Percentiles rank a stretch among this genome's conserved stretches.
Evolutionary conservation across 2,113 vertebrate species (phyloP).

Genomic region (Gnathonemus longibarbis): DNA sequence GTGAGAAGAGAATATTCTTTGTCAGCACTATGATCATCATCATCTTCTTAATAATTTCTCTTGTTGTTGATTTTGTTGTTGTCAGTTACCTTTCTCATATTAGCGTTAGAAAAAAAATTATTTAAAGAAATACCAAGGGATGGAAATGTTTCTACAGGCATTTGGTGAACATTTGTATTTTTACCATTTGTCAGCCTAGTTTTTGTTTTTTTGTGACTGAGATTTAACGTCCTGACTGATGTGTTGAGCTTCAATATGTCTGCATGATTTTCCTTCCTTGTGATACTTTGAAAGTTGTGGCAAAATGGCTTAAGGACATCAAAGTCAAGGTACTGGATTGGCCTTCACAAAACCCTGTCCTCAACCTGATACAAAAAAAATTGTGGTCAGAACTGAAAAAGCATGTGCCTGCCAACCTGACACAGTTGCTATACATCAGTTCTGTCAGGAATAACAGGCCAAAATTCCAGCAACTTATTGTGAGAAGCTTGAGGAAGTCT

Average conservation of each 20-base stretch:
- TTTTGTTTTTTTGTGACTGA: background rate
- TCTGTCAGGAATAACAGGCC: too few species aligned
- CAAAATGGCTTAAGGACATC: background rate
- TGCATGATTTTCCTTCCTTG: background rate
- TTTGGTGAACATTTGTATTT: background rate
- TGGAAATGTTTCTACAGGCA: background rate
- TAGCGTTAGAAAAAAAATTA: background rate
- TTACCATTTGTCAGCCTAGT: background rate
- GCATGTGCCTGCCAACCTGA: too few species aligned
- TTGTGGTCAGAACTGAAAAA: too few species aligned
- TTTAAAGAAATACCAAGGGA: background rate
- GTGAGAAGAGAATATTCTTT: background rate
- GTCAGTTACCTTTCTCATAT: background rate
- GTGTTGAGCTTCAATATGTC: background rate
- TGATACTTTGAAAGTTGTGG: background rate
- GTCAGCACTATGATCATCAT: too few species aligned
- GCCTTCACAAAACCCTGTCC: too few species aligned
- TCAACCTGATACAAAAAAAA: too few species aligned
- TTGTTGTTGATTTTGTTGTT: background rate
- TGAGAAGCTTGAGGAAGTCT: background rate
- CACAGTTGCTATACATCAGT: too few species aligned
- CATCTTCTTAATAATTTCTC: background rate
- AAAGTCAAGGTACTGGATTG: too few species aligned
- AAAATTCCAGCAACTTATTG: background rate
- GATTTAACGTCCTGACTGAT: background rate